phyloP scores from a whole-genome alignment of 64 coral and sea anemone species.

The Actinia equina region DNA sequence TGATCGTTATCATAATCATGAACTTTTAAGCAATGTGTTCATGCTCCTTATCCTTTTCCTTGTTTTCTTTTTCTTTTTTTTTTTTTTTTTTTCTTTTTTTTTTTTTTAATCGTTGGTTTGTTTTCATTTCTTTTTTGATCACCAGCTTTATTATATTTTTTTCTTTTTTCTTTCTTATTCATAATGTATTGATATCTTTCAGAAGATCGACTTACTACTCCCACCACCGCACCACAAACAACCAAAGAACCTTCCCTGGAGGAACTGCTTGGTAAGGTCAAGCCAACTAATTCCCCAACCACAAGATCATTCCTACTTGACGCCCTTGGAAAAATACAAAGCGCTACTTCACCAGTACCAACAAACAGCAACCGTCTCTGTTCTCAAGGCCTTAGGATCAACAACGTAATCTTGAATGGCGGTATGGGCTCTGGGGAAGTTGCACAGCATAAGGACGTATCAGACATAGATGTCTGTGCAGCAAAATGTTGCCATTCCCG shows the following conservation, averaged over 20 bases:
- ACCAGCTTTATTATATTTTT: too few species aligned
- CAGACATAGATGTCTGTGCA: constrained; percentile 62
- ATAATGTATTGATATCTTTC: not conserved
- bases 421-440: constrained; percentile 97
- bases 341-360: constrained; percentile 1
- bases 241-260: constrained; percentile 73
- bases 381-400: constrained; percentile 67
- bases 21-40: too few species aligned
- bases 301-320: constrained; percentile 45
- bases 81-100: too few species aligned
- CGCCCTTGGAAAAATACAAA: constrained; percentile 35
- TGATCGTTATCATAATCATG: too few species aligned
- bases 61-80: too few species aligned
- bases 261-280: constrained; percentile 73
- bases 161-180: not conserved
- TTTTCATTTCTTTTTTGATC: too few species aligned
- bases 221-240: constrained; percentile 10
- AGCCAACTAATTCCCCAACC: constrained; percentile 52
- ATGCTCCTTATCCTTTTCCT: too few species aligned
- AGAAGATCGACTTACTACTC: not conserved
- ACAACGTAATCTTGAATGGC: constrained; percentile 79
- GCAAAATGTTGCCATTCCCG: constrained; percentile 59
- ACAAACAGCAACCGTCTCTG: constrained; percentile 30
- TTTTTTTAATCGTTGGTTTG: too few species aligned
- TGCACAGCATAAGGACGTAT: constrained; percentile 61